Conservation (phyloP, 2,888 invertebrate species). For the Branchinecta sandiegonensis region DNA sequence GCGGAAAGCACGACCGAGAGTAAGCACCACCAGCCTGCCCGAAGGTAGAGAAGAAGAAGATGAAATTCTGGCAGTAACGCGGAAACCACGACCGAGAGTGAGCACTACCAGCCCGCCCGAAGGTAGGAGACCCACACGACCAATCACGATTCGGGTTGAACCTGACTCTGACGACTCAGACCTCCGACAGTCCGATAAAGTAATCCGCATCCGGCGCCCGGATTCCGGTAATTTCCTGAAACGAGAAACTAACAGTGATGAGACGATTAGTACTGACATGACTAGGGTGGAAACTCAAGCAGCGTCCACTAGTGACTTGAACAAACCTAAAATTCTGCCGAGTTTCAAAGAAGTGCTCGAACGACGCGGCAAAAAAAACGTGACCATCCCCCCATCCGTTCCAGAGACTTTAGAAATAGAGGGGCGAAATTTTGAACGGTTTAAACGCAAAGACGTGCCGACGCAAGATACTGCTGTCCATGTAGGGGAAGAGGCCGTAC, state of each 20-base stretch:
- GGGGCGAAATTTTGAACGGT: not conserved
- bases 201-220: not conserved
- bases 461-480: not conserved
- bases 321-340: not conserved
- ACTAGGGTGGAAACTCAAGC: not conserved
- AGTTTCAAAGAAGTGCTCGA: not conserved
- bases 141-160: not conserved
- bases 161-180: not conserved
- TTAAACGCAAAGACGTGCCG: slow-evolving; percentile 2
- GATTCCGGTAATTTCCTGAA: no score
- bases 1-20: not conserved
- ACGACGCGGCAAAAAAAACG: not conserved
- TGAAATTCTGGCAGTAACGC: not conserved
- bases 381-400: not conserved
- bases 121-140: slow-evolving; percentile 8
- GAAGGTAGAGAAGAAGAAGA: slow-evolving; percentile 1
- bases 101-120: not conserved
- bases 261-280: not conserved
- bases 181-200: not conserved
- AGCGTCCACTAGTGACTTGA: not conserved
- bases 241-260: no score
- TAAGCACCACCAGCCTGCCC: not conserved
- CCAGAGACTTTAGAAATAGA: no score
- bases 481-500: not conserved
- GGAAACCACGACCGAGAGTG: not conserved